Conservation (phyloP, 1,140 invertebrate species). For the Fopius arisanus region DNA sequence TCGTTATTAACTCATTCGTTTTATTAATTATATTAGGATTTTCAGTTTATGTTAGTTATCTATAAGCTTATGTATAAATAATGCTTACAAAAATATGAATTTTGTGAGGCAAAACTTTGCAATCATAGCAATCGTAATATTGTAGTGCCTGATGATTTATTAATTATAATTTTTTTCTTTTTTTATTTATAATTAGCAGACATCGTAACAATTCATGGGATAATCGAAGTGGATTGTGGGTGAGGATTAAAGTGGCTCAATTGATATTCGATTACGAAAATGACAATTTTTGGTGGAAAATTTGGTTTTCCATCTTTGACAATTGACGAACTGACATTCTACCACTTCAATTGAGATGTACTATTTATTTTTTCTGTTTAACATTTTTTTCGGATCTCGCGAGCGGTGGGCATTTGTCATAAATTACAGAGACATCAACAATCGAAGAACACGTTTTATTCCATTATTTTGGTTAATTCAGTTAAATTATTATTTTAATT, state of each 20-base stretch:
- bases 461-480: constrained; percentile 6
- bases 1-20: constrained; percentile 12
- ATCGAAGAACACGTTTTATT: constrained; percentile 17
- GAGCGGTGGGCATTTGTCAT: background rate
- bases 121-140: constrained; percentile 44
- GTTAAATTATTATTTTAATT: background rate
- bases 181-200: constrained; percentile 29
- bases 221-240: constrained; percentile 7
- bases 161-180: background rate
- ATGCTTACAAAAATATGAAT: constrained; percentile 65
- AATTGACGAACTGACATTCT: no score
- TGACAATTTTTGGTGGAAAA: no score
- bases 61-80: constrained; percentile 49
- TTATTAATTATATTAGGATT: background rate
- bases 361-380: background rate
- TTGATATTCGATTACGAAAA: no score
- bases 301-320: no score
- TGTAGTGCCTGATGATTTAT: constrained; percentile 15
- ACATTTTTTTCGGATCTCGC: background rate
- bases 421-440: constrained; percentile 11
- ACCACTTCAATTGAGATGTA: background rate
- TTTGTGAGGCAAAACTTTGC: constrained; percentile 55
- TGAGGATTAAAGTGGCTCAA: background rate
- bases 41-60: background rate
- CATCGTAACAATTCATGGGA: constrained; percentile 22